These are phyloP conservation scores for Sebastolobus altivelis DNA, from an alignment of 2,797 vertebrate genomes.

Conservation along the genomic window DNA sequence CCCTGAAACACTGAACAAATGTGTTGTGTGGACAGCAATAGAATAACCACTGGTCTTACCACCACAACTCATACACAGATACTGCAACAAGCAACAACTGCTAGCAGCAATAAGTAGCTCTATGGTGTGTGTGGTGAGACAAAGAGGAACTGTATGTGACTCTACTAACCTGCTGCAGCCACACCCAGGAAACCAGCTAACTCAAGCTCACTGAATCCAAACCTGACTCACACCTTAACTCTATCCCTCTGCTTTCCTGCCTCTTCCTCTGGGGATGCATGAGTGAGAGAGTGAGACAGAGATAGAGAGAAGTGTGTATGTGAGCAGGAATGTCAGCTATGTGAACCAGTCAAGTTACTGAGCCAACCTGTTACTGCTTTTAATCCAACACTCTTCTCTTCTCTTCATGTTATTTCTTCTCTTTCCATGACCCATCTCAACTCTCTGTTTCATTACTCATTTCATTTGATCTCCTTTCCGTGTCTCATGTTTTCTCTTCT, in stretches of 20 bases:
- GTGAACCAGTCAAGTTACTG: conserved; percentile 46
- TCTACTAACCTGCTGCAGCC: conserved; percentile 5
- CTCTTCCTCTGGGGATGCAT: neutral
- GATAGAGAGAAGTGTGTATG: conserved; percentile 21
- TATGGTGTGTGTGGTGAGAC: neutral
- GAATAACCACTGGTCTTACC: neutral
- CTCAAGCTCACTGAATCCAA: conserved; percentile 1
- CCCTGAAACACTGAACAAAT: neutral
- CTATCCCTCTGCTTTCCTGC: neutral
- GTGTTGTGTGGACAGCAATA: neutral
- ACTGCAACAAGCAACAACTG: neutral
- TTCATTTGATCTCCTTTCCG: no score
- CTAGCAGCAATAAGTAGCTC: neutral
- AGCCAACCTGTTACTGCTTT: conserved; percentile 57
- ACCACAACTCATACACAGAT: neutral
- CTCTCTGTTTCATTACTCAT: neutral
- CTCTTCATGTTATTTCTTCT: neutral
- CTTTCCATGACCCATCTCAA: neutral
- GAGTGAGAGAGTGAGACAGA: conserved; percentile 14
- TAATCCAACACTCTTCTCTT: conserved; percentile 45
- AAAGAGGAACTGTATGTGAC: neutral
- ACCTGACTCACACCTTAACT: conserved; percentile 19
- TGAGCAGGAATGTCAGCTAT: conserved; percentile 76
- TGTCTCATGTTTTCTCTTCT: neutral
- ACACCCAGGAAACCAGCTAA: conserved; percentile 38